phyloP scores from a whole-genome alignment of 2,888 invertebrate genomes.

The Sinotaia quadrata region DNA sequence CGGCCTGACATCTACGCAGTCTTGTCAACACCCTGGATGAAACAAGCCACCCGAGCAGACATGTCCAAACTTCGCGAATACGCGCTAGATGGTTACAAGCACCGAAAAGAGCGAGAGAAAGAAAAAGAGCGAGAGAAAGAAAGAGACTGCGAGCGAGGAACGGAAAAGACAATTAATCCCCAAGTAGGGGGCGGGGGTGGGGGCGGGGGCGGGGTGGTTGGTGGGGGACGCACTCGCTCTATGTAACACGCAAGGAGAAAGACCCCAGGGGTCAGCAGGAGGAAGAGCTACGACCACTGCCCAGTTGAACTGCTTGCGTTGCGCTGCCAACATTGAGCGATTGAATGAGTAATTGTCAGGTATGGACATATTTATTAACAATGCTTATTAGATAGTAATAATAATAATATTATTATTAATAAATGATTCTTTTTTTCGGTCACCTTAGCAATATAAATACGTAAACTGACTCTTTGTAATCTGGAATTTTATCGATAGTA shows the following conservation, averaged over 20 bases:
- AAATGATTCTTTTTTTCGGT: too few relatives aligned
- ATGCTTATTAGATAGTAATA: too few relatives aligned
- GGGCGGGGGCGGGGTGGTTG: slow-evolving; percentile 4
- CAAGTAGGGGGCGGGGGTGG: slow-evolving; percentile 5
- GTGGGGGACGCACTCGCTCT: slow-evolving; percentile 13
- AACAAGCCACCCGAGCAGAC: slow-evolving; percentile 33
- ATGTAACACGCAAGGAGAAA: not conserved
- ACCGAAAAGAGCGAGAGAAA: slow-evolving; percentile 22
- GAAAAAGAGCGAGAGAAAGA: slow-evolving; percentile 22
- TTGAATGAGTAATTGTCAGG: too few relatives aligned
- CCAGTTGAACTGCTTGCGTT: too few relatives aligned
- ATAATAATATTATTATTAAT: too few relatives aligned
- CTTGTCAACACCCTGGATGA: slow-evolving; percentile 52
- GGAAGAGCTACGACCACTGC: not conserved
- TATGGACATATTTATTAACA: too few relatives aligned
- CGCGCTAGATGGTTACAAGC: slow-evolving; percentile 28
- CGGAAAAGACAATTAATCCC: slow-evolving; percentile 10
- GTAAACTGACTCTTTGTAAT: too few relatives aligned
- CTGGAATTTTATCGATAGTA: too few relatives aligned
- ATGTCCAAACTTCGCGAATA: slow-evolving; percentile 33
- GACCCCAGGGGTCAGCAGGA: not conserved
- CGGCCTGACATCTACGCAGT: slow-evolving; percentile 61
- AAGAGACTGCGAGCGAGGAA: not conserved
- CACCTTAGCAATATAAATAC: too few relatives aligned
- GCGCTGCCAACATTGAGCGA: too few relatives aligned